Conservation (phyloP, 2,888 invertebrate genomes). For the Callinectes sapidus region DNA sequence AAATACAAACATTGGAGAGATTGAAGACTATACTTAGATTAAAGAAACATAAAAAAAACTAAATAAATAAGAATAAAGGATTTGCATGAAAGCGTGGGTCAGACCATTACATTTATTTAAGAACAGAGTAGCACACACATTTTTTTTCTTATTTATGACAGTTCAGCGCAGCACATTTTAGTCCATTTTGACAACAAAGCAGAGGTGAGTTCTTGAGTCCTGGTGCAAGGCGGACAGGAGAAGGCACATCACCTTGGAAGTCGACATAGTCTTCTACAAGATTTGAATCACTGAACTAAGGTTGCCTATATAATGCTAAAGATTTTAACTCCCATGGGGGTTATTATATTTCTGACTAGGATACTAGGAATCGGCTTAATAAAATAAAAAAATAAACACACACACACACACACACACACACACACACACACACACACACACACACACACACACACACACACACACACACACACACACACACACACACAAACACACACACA, state of each 20-base stretch:
- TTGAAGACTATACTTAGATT: neutral
- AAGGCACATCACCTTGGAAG: slow-evolving; percentile 54
- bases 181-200: slow-evolving; percentile 48
- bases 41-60: neutral
- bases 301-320: slow-evolving; percentile 8
- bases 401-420: neutral
- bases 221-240: slow-evolving; percentile 50
- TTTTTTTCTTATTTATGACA: slow-evolving; percentile 39
- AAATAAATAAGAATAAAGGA: too few species aligned
- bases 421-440: neutral
- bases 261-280: slow-evolving; percentile 35
- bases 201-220: slow-evolving; percentile 52
- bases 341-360: slow-evolving; percentile 37
- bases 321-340: slow-evolving; percentile 51
- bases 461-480: neutral
- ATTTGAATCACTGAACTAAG: slow-evolving; percentile 25
- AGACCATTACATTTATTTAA: slow-evolving; percentile 56
- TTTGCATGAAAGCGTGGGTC: neutral
- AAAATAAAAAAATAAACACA: neutral
- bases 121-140: slow-evolving; percentile 57
- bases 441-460: neutral
- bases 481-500: neutral
- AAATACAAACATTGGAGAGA: too few species aligned
- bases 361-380: neutral
- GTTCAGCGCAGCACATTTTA: slow-evolving; percentile 42